Conservation (phyloP, 1,140 invertebrate genomes). For the Aradophagus sp. region DNA sequence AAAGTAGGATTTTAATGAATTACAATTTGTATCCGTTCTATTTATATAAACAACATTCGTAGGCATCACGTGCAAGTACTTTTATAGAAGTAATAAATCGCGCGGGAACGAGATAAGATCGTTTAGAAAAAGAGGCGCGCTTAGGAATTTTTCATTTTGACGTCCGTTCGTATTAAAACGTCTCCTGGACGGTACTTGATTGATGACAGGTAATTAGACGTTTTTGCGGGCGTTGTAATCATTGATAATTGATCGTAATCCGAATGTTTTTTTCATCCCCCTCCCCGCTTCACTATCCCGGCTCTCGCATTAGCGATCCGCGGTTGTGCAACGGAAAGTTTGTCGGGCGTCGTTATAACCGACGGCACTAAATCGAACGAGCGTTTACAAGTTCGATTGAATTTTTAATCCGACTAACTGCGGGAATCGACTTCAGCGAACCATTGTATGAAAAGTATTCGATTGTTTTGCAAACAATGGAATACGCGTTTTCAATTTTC, state of each 20-base stretch:
- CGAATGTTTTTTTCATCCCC: slow-evolving; percentile 64
- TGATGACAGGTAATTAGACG: slow-evolving; percentile 70
- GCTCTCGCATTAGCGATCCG: slow-evolving; percentile 65
- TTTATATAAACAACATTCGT: neutral
- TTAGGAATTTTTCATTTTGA: slow-evolving; percentile 47
- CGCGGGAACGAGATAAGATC: slow-evolving; percentile 34
- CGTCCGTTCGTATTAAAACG: slow-evolving; percentile 42
- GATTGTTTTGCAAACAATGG: no score
- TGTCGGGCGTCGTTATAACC: slow-evolving; percentile 49
- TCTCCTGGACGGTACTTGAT: slow-evolving; percentile 60
- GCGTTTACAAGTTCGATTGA: slow-evolving; percentile 35
- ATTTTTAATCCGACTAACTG: slow-evolving; percentile 34
- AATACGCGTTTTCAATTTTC: no score
- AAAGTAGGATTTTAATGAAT: no score
- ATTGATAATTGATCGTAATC: slow-evolving; percentile 73
- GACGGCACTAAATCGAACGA: no score
- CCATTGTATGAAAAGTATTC: no score
- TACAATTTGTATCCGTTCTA: neutral
- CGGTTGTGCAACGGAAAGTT: slow-evolving; percentile 66
- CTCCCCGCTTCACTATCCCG: no score
- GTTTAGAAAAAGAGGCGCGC: slow-evolving; percentile 20
- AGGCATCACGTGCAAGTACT: slow-evolving; percentile 7
- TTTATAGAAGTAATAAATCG: slow-evolving; percentile 42
- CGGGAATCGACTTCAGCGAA: slow-evolving; percentile 33
- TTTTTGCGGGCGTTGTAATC: slow-evolving; percentile 69